phyloP scores from a whole-genome alignment of 2,113 vertebrate genomes.

The Rhinopomastus cyanomelas region DNA sequence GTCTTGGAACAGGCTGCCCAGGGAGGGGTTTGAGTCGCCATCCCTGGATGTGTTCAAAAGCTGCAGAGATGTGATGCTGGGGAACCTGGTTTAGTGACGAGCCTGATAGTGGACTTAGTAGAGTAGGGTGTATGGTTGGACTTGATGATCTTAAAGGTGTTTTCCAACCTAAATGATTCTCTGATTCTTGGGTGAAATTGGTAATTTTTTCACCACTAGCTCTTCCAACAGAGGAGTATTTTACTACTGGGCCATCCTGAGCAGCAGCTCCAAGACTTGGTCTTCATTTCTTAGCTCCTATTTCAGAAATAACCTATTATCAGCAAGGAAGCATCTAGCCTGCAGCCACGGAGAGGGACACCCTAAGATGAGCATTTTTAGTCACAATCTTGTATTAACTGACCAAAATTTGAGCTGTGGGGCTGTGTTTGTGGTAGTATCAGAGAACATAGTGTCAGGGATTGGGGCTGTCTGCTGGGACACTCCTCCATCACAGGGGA shows the following conservation, averaged over 20 bases:
- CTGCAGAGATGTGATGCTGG: too few species aligned
- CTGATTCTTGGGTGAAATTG: not conserved
- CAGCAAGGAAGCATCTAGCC: not conserved
- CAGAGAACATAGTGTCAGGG: rapidly evolving
- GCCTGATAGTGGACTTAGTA: too few species aligned
- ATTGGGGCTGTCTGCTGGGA: not conserved
- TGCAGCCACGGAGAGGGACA: not conserved
- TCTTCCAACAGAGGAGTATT: not conserved
- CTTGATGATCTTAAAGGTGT: too few species aligned
- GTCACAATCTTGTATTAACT: not conserved
- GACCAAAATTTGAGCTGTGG: not conserved
- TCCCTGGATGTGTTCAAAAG: too few species aligned
- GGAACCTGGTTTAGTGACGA: too few species aligned
- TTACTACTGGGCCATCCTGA: not conserved
- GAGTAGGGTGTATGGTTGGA: too few species aligned
- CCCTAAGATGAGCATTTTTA: too few species aligned
- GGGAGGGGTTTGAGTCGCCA: too few species aligned
- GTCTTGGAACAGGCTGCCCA: too few species aligned
- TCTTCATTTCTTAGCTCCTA: not conserved
- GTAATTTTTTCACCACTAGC: not conserved
- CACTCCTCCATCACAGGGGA: not conserved
- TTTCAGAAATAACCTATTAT: not conserved
- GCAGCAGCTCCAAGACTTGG: not conserved
- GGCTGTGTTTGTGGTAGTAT: not conserved
- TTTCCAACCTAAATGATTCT: too few species aligned